Conservation (phyloP, 2,888 invertebrate genomes). For the Netelia fuscicornis region DNA sequence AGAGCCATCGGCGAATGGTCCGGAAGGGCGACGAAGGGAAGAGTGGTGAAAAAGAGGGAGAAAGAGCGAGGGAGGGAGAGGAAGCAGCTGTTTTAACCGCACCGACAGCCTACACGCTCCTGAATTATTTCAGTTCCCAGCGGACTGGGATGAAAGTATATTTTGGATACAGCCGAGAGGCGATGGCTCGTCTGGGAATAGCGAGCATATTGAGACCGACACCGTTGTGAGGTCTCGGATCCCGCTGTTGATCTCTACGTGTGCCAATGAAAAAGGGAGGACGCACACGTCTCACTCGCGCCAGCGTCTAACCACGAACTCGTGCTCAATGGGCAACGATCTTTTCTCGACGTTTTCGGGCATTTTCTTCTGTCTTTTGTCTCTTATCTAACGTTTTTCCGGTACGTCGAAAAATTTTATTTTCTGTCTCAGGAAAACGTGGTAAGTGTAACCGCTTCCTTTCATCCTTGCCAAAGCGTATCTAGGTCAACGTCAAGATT, state of each 20-base stretch:
- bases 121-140: constrained; percentile 74
- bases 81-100: constrained; percentile 22
- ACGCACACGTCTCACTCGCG: not conserved
- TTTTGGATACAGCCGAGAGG: constrained; percentile 78
- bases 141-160: constrained; percentile 74
- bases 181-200: constrained; percentile 76
- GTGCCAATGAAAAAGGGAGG: not conserved
- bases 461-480: not conserved
- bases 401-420: not conserved
- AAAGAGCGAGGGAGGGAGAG: not conserved
- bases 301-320: constrained; percentile 1
- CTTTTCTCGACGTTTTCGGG: not conserved
- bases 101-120: constrained; percentile 57
- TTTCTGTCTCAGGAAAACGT: not conserved
- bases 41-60: not conserved
- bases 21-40: not conserved
- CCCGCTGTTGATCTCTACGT: not conserved
- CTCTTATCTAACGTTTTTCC: not conserved
- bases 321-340: not conserved
- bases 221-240: constrained; percentile 32
- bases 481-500: too few species aligned
- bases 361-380: not conserved
- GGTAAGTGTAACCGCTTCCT: not conserved
- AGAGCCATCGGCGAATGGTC: constrained; percentile 7
- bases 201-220: constrained; percentile 62